Conservation (phyloP, 1,140 invertebrate genomes). For the Ceratina japonica region DNA sequence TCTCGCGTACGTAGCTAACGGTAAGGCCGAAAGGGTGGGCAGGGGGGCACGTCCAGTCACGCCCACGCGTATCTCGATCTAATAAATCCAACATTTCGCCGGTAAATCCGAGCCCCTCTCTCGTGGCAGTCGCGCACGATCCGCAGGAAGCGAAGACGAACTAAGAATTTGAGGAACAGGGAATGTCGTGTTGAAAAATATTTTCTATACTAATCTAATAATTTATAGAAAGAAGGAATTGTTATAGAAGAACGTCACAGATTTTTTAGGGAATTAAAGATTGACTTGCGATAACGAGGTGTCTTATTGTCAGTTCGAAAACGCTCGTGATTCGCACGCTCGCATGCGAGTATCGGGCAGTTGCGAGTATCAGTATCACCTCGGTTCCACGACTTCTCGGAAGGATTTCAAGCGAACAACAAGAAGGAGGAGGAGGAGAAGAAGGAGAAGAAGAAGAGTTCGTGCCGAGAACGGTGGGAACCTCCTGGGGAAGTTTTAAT, state of each 20-base stretch:
- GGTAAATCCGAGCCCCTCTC: slow-evolving; percentile 75
- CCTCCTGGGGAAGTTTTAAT: slow-evolving; percentile 24
- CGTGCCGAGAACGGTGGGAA: slow-evolving; percentile 44
- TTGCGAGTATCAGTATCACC: slow-evolving; percentile 25
- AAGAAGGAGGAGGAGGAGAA: background rate
- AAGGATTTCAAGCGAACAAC: slow-evolving; percentile 23
- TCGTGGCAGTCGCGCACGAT: slow-evolving; percentile 62
- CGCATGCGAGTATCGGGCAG: slow-evolving; percentile 33
- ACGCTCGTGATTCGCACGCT: slow-evolving; percentile 52
- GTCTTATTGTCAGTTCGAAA: slow-evolving; percentile 51
- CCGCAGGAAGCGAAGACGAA: slow-evolving; percentile 41
- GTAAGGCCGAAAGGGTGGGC: slow-evolving; percentile 51
- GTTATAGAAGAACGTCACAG: too few species aligned
- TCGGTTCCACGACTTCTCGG: slow-evolving; percentile 46
- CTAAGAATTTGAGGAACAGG: slow-evolving; percentile 41
- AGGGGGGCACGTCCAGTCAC: slow-evolving; percentile 69
- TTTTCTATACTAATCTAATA: too few species aligned
- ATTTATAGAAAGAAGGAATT: too few species aligned
- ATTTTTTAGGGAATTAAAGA: too few species aligned
- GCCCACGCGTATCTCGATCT: slow-evolving; percentile 79
- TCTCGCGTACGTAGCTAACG: slow-evolving; percentile 60
- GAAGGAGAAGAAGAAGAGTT: slow-evolving; percentile 3
- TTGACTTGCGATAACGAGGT: slow-evolving; percentile 14
- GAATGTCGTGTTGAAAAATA: slow-evolving; percentile 20
- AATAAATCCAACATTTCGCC: slow-evolving; percentile 80